Base-by-base conservation (phyloP, 2,113 vertebrate species). In the Kryptolebias marmoratus region DNA sequence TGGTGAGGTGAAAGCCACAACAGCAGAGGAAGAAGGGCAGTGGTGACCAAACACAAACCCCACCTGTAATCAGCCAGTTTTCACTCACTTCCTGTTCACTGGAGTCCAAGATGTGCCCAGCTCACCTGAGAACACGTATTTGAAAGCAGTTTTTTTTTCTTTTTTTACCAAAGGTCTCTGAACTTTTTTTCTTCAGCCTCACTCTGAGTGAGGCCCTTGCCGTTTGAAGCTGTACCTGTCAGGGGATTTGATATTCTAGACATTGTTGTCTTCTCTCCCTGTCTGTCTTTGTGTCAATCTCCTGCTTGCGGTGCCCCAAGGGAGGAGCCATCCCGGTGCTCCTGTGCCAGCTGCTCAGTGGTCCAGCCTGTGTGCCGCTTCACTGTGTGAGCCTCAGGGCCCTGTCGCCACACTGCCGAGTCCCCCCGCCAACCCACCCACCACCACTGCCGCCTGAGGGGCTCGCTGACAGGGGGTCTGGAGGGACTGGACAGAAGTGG, bases 301-400 rank as follows among this genome's bases (percentile, higher is more conserved):
- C 64, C 70, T 64, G 31, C 53, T 80, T 65, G 69, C 61, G 14
- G 81, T 54, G 76, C 84, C 88, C 88, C 91, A 64, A 68, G 88
- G 89, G 92, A 89, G 75, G 80, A 85, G 74, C 71, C 87, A 84
- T 87, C 88, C 81, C 84, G 55, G 31, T 18, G 54, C 78, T 83
- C 83, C 80, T 78, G 82, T 86, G 88, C 89, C 88, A 91, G 88
- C 90, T 89, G 90, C 91, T 91, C 88, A 89, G 82, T 91, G 90
- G 90, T 90, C 88, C 88, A 90, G 87, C 83, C 78, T 83, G 79
- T 63, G 81, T 81, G 81, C 83, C 18, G 77, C 82, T 85, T 81
- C 42, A 50, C 81, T 75, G 77, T 84, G 90, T 87, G 88, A 92
- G 91, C 89, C 89, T 88, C 82, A 76, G 85, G 82, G 76, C 85